A percentile compares a stretch with the other conserved stretches of the same genome.
phyloP scores from a whole-genome alignment of 2,888 invertebrate genomes.

The Hedya salicella region DNA sequence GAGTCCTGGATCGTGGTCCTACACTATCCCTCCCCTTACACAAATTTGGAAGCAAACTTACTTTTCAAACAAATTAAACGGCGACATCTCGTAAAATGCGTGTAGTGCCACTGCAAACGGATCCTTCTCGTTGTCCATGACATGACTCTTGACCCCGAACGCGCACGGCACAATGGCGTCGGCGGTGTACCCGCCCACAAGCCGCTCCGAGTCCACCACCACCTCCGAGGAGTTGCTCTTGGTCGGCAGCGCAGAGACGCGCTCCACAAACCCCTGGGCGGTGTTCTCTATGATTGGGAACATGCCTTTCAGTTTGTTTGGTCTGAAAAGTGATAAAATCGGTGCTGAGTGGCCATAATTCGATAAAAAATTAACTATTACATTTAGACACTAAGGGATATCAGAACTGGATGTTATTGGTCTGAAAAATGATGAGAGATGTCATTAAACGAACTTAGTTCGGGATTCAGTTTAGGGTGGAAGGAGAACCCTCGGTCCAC shows the following conservation, averaged over 20 bases:
- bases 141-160: slow-evolving; percentile 75
- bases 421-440: too few species aligned
- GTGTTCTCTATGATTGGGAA: slow-evolving; percentile 75
- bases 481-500: too few species aligned
- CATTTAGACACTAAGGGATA: background rate
- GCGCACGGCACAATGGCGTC: slow-evolving; percentile 81
- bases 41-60: slow-evolving; percentile 62
- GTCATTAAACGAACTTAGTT: too few species aligned
- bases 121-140: slow-evolving; percentile 75
- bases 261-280: slow-evolving; percentile 67
- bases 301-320: slow-evolving; percentile 78
- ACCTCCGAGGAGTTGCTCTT: slow-evolving; percentile 45
- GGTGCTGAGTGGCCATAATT: too few species aligned
- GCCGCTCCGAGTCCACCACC: slow-evolving; percentile 68
- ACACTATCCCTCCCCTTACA: too few species aligned
- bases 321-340: slow-evolving; percentile 74
- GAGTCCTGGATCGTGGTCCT: too few species aligned
- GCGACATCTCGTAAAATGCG: slow-evolving; percentile 75
- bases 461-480: too few species aligned
- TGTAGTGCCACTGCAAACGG: slow-evolving; percentile 78
- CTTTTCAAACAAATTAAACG: slow-evolving; percentile 78
- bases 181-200: slow-evolving; percentile 78
- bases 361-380: background rate
- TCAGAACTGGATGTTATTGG: too few species aligned
- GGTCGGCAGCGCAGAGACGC: slow-evolving; percentile 58